These are phyloP conservation scores for Oreocharis arfaki DNA, from an alignment of 2,113 vertebrate genomes.

Conservation along the genomic window DNA sequence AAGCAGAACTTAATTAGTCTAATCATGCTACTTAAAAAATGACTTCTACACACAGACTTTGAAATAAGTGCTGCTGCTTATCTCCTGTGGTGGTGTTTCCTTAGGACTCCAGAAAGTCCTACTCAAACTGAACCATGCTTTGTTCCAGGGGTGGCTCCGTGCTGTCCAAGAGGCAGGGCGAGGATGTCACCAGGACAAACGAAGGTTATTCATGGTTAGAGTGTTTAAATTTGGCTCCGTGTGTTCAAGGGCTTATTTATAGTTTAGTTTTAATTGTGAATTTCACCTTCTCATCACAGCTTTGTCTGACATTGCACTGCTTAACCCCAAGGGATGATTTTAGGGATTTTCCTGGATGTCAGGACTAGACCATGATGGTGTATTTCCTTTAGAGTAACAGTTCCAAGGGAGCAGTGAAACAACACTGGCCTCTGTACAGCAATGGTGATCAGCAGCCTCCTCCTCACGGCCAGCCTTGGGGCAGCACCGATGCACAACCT, in stretches of 20 bases:
- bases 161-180: fast-evolving
- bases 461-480: neutral
- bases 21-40: constrained; percentile 14
- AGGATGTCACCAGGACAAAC: neutral
- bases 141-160: fast-evolving
- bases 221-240: neutral
- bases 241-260: neutral
- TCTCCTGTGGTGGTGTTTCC: neutral
- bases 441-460: neutral
- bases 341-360: neutral
- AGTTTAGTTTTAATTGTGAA: neutral
- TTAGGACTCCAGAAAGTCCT: neutral
- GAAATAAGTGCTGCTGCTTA: neutral
- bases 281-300: neutral
- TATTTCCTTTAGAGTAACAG: neutral
- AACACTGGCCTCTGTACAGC: neutral
- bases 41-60: neutral
- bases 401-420: neutral
- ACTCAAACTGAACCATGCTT: neutral
- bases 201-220: neutral
- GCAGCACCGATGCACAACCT: neutral
- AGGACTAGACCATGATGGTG: neutral
- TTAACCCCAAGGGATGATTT: neutral
- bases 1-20: constrained; percentile 34
- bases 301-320: neutral